A percentile compares a stretch with the other conserved stretches of the same genome.
phyloP scores from a whole-genome alignment of 2,113 vertebrate genomes.

The Alethe diademata region DNA sequence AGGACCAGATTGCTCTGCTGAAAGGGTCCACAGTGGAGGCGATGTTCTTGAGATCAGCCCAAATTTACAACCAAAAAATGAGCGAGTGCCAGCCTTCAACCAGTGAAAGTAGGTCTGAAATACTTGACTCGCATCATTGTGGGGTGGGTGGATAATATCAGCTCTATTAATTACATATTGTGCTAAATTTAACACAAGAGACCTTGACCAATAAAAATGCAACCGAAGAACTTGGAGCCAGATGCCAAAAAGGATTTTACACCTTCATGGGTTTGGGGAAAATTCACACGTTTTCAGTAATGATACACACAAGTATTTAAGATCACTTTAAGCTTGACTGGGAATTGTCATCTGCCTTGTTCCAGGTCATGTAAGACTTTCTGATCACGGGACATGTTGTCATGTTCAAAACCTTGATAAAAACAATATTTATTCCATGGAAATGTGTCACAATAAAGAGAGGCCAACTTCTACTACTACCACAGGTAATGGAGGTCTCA shows the following conservation, averaged over 20 bases:
- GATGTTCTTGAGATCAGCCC: constrained; percentile 87
- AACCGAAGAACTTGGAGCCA: not conserved
- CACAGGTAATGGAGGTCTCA: constrained; percentile 44
- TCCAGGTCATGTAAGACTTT: constrained; percentile 65
- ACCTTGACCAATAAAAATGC: not conserved
- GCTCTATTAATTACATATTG: not conserved
- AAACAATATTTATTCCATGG: constrained; percentile 56
- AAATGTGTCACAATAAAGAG: constrained; percentile 57
- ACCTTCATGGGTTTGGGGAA: not conserved
- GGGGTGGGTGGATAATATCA: not conserved
- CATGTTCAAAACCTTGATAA: constrained; percentile 52
- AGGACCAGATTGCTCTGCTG: constrained; percentile 85
- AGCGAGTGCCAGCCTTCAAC: constrained; percentile 62
- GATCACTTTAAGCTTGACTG: not conserved
- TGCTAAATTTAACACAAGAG: not conserved
- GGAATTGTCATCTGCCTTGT: constrained; percentile 7
- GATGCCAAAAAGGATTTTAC: not conserved
- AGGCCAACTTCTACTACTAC: constrained; percentile 61
- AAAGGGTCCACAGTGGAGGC: constrained; percentile 88
- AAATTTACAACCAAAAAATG: constrained; percentile 82
- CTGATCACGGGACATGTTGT: constrained; percentile 22
- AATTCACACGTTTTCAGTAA: not conserved
- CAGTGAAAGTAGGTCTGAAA: constrained; percentile 75
- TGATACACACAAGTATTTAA: not conserved
- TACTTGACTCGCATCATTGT: not conserved